These are phyloP conservation scores for Pogonus chalceus DNA, from an alignment of 1,140 invertebrate genomes.

Conservation along the genomic window DNA sequence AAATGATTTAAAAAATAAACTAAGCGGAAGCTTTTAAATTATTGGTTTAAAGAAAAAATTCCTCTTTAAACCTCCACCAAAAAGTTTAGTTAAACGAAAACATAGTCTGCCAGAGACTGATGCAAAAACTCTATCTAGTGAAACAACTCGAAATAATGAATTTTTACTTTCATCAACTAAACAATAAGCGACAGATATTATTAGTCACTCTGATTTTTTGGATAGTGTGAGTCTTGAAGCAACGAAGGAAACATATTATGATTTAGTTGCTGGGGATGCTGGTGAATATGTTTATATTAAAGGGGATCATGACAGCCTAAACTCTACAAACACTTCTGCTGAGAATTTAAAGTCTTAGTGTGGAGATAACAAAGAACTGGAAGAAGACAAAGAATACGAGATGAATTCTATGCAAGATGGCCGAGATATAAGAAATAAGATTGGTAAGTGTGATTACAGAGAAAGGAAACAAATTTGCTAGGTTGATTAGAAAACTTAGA, in stretches of 20 bases:
- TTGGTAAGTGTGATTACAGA: no score
- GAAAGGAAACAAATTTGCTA: no score
- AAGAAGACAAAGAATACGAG: no score
- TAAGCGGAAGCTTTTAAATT: constrained; percentile 16
- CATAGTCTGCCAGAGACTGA: constrained; percentile 30
- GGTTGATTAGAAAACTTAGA: no score
- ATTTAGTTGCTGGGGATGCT: constrained; percentile 67
- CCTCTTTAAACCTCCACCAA: constrained; percentile 48
- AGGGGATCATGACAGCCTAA: no score
- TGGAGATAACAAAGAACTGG: no score
- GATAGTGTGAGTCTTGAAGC: constrained; percentile 36
- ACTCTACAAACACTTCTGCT: no score
- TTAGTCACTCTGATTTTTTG: constrained; percentile 29
- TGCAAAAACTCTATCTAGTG: constrained; percentile 10
- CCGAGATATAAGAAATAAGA: no score
- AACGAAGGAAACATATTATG: constrained; percentile 67
- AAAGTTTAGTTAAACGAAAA: constrained; percentile 41
- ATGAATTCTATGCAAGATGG: no score
- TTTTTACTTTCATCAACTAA: constrained; percentile 33
- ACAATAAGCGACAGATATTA: constrained; percentile 38
- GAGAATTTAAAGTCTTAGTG: no score
- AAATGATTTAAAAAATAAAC: constrained; percentile 48
- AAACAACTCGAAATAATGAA: constrained; percentile 22
- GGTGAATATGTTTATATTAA: constrained; percentile 69
- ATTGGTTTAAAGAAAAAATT: constrained; percentile 19